Percentiles rank a stretch among this genome's conserved stretches.
Conservation (phyloP, 2,113 vertebrate species). For the Platysternon megacephalum region DNA sequence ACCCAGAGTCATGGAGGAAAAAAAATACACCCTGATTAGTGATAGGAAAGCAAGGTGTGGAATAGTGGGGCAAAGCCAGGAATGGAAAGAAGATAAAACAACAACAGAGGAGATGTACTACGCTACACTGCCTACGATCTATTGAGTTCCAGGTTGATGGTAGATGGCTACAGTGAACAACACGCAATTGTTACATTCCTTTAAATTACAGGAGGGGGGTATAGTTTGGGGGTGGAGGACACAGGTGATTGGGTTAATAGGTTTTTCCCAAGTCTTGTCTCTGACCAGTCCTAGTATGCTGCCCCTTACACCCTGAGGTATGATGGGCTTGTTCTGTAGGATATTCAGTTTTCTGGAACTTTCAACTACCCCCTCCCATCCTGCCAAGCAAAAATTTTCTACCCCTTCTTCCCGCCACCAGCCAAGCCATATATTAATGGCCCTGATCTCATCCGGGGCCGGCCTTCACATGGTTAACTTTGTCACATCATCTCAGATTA, state of each 20-base stretch:
- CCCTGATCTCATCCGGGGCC: neutral
- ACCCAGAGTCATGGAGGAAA: neutral
- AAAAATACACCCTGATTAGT: neutral
- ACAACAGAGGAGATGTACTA: neutral
- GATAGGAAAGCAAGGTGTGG: neutral
- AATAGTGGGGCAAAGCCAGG: neutral
- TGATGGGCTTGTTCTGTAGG: neutral
- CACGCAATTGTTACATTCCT: neutral
- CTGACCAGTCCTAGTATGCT: neutral
- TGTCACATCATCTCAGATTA: neutral
- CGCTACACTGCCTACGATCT: neutral
- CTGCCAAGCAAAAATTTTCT: neutral
- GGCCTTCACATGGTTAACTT: neutral
- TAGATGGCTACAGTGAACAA: neutral
- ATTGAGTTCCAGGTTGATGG: neutral
- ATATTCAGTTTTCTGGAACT: neutral
- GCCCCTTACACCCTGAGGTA: neutral
- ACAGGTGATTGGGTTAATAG: neutral
- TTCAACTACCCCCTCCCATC: neutral
- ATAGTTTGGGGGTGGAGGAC: neutral
- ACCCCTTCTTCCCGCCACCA: neutral
- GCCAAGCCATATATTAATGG: neutral
- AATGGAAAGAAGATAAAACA: neutral
- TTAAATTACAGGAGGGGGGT: neutral
- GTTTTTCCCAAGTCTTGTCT: neutral